These are phyloP conservation scores for Drosophila suzukii DNA, from an alignment of 1,140 invertebrate species.

Conservation along the genomic window DNA sequence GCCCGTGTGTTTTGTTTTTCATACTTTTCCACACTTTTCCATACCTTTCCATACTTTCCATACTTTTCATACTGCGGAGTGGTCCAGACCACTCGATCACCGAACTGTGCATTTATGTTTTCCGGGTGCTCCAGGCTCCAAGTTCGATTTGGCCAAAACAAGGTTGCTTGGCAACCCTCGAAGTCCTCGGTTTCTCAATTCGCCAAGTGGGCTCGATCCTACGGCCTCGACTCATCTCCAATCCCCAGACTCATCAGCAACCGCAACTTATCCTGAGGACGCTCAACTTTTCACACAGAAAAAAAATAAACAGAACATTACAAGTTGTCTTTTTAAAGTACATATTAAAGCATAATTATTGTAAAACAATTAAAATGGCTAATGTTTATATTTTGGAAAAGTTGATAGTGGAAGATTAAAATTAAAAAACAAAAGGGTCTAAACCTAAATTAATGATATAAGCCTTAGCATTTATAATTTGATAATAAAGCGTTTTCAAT, in stretches of 20 bases:
- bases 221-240: slow-evolving; percentile 9
- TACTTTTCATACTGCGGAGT: slow-evolving; percentile 32
- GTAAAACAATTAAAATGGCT: no score
- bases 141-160: slow-evolving; percentile 51
- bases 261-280: slow-evolving; percentile 3
- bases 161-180: slow-evolving; percentile 23
- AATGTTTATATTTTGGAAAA: no score
- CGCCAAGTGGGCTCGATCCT: slow-evolving; percentile 44
- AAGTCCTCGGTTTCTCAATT: slow-evolving; percentile 24
- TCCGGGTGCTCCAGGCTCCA: slow-evolving; percentile 63
- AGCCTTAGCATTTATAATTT: background rate
- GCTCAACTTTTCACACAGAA: background rate
- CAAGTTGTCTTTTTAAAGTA: no score
- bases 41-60: slow-evolving; percentile 21
- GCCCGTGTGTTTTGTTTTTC: slow-evolving; percentile 18
- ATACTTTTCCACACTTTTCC: slow-evolving; percentile 39
- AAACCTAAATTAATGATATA: no score
- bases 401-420: no score
- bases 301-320: background rate
- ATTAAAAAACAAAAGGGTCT: no score
- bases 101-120: slow-evolving; percentile 47
- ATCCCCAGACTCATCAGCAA: slow-evolving; percentile 26
- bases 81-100: slow-evolving; percentile 47
- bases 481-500: no score
- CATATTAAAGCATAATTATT: no score